Evolutionary conservation across 1,140 invertebrate genomes (phyloP).

Genomic region (Procambarus virginalis): DNA sequence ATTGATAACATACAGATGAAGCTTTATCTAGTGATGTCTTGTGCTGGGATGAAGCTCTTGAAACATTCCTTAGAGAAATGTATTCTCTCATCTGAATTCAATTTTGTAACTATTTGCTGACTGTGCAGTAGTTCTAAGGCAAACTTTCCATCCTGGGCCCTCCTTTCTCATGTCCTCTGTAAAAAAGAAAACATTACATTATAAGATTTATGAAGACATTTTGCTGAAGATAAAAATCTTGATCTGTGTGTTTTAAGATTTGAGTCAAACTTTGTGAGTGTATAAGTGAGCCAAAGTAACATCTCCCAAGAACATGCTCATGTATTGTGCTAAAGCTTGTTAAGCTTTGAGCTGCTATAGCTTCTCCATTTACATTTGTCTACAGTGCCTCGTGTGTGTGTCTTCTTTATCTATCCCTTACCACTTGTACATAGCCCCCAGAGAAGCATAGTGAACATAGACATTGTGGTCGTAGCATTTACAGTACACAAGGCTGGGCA

Average conservation of each 20-base stretch:
- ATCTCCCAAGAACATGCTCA: conserved; percentile 22
- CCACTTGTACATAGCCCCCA: background rate
- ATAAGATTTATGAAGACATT: background rate
- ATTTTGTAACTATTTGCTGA: background rate
- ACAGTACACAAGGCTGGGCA: conserved; percentile 47
- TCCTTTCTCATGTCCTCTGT: background rate
- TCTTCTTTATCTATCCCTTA: background rate
- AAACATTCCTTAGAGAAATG: too few species aligned
- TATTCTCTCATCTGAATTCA: too few species aligned
- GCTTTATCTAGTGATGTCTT: too few species aligned
- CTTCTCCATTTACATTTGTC: background rate
- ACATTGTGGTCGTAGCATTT: conserved; percentile 8
- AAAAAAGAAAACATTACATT: background rate
- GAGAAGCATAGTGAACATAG: background rate
- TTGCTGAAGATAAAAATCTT: background rate
- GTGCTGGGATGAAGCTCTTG: too few species aligned
- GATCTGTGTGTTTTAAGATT: background rate
- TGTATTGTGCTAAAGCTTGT: conserved; percentile 1
- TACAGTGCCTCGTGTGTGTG: background rate
- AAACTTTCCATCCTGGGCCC: background rate
- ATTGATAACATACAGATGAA: too few species aligned
- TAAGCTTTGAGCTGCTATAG: conserved; percentile 5
- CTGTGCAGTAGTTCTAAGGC: background rate
- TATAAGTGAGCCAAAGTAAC: background rate
- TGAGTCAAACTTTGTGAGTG: background rate